Percentiles rank a stretch among this genome's conserved stretches.
phyloP scores from a whole-genome alignment of 2,888 invertebrate genomes.

The Scrobipalpa costella region DNA sequence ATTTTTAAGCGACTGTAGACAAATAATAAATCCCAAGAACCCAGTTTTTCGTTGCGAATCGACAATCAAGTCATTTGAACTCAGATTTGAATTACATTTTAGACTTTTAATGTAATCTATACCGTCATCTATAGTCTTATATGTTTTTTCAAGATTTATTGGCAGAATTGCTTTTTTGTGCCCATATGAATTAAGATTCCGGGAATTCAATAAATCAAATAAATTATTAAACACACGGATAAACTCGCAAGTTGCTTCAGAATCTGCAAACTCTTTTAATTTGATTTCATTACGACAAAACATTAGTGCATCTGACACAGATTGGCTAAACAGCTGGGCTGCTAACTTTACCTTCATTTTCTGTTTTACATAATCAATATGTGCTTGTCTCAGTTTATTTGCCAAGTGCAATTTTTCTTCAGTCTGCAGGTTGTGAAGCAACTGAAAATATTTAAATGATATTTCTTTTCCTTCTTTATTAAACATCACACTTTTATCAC shows the following conservation, averaged over 20 bases:
- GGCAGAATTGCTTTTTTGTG: slow-evolving; percentile 23
- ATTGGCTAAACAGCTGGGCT: slow-evolving; percentile 25
- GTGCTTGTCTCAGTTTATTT: too few species aligned
- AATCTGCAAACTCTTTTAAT: slow-evolving; percentile 21
- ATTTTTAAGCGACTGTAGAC: too few species aligned
- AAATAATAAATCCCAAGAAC: too few species aligned
- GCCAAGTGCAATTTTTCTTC: too few species aligned
- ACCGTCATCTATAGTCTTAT: slow-evolving; percentile 4
- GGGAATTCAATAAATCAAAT: slow-evolving; percentile 28
- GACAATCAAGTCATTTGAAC: too few species aligned
- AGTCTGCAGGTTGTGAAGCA: too few species aligned
- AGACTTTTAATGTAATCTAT: slow-evolving; percentile 3
- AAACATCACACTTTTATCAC: too few species aligned
- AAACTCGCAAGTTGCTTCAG: slow-evolving; percentile 26
- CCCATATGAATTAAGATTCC: slow-evolving; percentile 21
- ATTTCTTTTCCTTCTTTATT: too few species aligned
- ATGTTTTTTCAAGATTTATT: slow-evolving; percentile 4
- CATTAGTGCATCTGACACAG: slow-evolving; percentile 22
- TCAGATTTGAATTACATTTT: neutral
- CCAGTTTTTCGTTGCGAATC: too few species aligned
- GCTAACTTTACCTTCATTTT: too few species aligned
- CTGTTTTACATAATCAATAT: too few species aligned
- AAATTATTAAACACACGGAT: slow-evolving; percentile 24
- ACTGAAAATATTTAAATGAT: too few species aligned
- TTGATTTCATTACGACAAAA: slow-evolving; percentile 25